Conservation (phyloP, 2,113 vertebrate genomes). For the Ahaetulla prasina region DNA sequence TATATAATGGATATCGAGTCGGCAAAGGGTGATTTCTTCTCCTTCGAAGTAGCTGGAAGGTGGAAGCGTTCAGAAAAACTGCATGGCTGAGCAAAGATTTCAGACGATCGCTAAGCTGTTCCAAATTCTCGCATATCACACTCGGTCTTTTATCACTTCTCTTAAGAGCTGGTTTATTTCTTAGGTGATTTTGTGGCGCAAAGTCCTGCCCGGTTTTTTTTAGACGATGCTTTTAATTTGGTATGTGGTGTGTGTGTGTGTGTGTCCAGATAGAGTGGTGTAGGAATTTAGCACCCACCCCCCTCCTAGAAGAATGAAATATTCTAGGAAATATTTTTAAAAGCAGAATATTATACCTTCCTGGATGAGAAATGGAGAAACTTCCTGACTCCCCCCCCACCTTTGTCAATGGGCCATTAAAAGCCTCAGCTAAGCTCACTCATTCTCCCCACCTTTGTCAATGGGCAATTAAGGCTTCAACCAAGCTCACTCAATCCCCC, state of each 20-base stretch:
- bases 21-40: neutral
- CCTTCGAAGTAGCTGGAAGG: neutral
- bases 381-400: too few relatives aligned
- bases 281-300: too few relatives aligned
- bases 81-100: neutral
- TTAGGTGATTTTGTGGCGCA: neutral
- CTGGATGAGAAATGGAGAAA: too few relatives aligned
- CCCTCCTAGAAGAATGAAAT: too few relatives aligned
- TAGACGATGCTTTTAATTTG: neutral
- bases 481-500: too few relatives aligned
- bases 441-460: too few relatives aligned
- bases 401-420: too few relatives aligned
- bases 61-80: neutral
- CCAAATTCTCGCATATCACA: neutral
- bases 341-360: too few relatives aligned
- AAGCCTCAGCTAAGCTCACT: too few relatives aligned
- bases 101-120: neutral
- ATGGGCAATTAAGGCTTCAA: too few relatives aligned
- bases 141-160: neutral
- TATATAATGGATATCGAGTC: neutral
- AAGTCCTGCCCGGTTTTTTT: neutral
- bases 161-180: neutral
- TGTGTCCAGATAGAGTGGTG: neutral
- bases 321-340: too few relatives aligned
- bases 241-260: too few relatives aligned